A percentile compares a stretch with the other conserved stretches of the same genome.
phyloP scores from a whole-genome alignment of 2,113 vertebrate species.

The Nothocercus nigrocapillus region DNA sequence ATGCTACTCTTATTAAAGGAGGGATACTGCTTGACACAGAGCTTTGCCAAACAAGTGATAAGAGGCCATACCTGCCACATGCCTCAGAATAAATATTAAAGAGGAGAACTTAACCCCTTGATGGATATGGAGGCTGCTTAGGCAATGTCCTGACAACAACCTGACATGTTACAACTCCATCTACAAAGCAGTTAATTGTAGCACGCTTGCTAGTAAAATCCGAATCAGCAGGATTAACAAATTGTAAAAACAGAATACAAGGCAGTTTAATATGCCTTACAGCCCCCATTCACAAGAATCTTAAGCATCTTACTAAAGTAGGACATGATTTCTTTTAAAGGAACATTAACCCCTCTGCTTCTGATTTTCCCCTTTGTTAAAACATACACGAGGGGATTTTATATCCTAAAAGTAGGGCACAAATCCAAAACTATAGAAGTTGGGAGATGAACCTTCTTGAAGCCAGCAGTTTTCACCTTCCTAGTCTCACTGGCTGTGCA shows the following conservation, averaged over 20 bases:
- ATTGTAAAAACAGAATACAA: slow-evolving; percentile 10
- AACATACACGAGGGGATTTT: slow-evolving; percentile 6
- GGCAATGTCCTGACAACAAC: not conserved
- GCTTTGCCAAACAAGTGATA: not conserved
- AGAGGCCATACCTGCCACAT: not conserved
- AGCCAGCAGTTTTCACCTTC: slow-evolving; percentile 22
- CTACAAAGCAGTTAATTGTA: slow-evolving; percentile 36
- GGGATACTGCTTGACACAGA: not conserved
- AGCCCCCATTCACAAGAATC: slow-evolving; percentile 59
- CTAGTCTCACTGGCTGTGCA: slow-evolving; percentile 2
- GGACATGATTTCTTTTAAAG: slow-evolving; percentile 49
- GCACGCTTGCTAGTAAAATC: slow-evolving; percentile 15
- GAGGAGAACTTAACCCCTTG: slow-evolving; percentile 16
- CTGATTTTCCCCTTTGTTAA: slow-evolving; percentile 24
- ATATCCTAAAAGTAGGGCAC: slow-evolving; percentile 20
- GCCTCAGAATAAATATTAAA: not conserved
- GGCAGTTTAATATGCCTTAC: slow-evolving; percentile 39
- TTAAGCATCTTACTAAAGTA: slow-evolving; percentile 68
- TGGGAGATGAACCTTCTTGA: not conserved
- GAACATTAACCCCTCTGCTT: slow-evolving; percentile 54
- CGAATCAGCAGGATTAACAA: slow-evolving; percentile 57
- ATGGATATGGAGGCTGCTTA: not conserved
- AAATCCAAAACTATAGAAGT: slow-evolving; percentile 33
- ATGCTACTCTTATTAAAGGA: not conserved
- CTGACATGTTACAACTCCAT: not conserved